These are phyloP conservation scores for Lacerta agilis DNA, from an alignment of 2,797 vertebrate species.

Conservation along the genomic window DNA sequence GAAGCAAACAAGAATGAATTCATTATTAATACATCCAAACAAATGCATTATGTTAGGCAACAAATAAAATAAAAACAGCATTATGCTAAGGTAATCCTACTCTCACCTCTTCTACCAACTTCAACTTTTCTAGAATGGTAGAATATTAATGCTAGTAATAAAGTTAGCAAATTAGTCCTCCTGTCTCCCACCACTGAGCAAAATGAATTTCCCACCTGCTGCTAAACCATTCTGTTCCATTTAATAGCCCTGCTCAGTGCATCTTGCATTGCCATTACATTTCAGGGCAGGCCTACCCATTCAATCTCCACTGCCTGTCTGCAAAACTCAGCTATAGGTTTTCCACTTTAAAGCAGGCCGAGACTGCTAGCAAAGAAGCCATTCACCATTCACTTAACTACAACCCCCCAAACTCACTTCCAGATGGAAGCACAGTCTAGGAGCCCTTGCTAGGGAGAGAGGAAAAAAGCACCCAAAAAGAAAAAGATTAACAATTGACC, in stretches of 20 bases:
- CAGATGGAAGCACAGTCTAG: neutral
- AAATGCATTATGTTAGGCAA: no score
- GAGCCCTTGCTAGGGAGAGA: neutral
- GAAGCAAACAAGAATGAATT: constrained; percentile 42
- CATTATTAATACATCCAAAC: constrained; percentile 30
- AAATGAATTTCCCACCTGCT: neutral
- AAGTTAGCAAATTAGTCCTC: neutral
- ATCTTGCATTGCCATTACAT: neutral
- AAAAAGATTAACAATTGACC: neutral
- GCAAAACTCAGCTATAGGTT: neutral
- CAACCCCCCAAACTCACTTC: neutral
- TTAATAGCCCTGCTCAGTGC: neutral
- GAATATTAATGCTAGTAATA: neutral
- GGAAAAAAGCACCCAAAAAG: neutral
- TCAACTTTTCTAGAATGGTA: neutral
- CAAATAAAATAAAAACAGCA: neutral
- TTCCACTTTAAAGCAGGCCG: neutral
- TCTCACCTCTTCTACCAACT: neutral
- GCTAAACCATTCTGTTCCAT: neutral
- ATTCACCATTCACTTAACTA: no score
- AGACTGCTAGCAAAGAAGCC: neutral
- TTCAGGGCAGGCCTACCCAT: neutral
- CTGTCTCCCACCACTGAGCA: no score
- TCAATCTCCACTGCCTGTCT: neutral
- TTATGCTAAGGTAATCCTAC: neutral